phyloP scores from a whole-genome alignment of 2,888 invertebrate genomes.

The Eilema griseolum region DNA sequence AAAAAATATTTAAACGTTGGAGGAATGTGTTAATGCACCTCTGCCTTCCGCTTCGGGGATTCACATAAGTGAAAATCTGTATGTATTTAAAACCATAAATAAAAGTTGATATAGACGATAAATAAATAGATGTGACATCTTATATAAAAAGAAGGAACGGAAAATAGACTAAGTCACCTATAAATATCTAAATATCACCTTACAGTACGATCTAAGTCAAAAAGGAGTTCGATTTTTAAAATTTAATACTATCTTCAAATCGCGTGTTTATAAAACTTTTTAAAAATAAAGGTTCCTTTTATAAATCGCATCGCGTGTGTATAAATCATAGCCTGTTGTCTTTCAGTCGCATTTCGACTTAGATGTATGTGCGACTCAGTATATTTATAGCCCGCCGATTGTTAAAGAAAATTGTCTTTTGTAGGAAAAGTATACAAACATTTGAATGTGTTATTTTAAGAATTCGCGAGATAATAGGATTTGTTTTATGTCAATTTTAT shows the following conservation, averaged over 20 bases:
- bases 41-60: too few species aligned
- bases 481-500: not conserved
- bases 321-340: constrained; percentile 71
- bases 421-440: constrained; percentile 13
- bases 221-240: not conserved
- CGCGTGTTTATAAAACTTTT: constrained; percentile 22
- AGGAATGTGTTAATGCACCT: too few species aligned
- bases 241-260: constrained; percentile 20
- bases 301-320: constrained; percentile 56
- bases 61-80: too few species aligned
- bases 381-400: constrained; percentile 68
- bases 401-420: constrained; percentile 54
- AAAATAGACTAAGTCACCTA: not conserved
- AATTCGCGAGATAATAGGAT: constrained; percentile 11
- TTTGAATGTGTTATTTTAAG: constrained; percentile 19
- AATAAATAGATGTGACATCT: not conserved
- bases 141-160: not conserved
- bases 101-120: not conserved
- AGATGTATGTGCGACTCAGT: constrained; percentile 67
- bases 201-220: not conserved
- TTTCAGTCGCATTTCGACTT: constrained; percentile 68
- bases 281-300: constrained; percentile 34
- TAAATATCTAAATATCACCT: not conserved
- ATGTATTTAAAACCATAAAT: not conserved
- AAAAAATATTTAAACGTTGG: too few species aligned